Evolutionary conservation across 2,113 vertebrate genomes (phyloP).

Genomic region (Tinamus guttatus): DNA sequence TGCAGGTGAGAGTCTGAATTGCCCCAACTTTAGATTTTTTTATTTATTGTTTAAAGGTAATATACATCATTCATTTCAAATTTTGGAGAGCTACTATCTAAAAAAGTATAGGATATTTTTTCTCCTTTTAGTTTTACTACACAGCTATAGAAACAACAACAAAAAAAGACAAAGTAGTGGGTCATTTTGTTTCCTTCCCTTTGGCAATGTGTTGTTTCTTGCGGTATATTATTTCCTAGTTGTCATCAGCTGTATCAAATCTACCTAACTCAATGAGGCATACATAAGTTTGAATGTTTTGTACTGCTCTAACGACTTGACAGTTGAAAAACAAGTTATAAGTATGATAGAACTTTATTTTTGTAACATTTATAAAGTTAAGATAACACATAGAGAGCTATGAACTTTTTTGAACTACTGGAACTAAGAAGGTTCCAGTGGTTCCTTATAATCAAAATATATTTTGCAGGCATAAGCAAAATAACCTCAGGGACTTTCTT

Average conservation of each 20-base stretch:
- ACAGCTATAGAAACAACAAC: neutral
- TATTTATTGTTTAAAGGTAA: too few relatives aligned
- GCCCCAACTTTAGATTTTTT: neutral
- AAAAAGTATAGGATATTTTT: neutral
- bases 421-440: slow-evolving; percentile 43
- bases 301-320: neutral
- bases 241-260: neutral
- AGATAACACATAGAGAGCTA: neutral
- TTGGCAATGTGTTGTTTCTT: neutral
- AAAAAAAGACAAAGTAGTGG: neutral
- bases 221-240: neutral
- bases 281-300: neutral
- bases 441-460: slow-evolving; percentile 54
- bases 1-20: neutral
- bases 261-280: neutral
- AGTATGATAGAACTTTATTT: neutral
- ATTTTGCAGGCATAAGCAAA: slow-evolving; percentile 46
- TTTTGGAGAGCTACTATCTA: neutral
- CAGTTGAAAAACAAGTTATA: slow-evolving; percentile 2
- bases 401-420: neutral
- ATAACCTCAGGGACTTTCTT: slow-evolving; percentile 35
- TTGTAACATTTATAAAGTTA: neutral
- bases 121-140: neutral
- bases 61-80: neutral
- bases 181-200: neutral